A percentile compares a stretch with the other conserved stretches of the same genome.
These are phyloP conservation scores for Guaruba guarouba DNA, from an alignment of 2,113 vertebrate species.

Conservation along the genomic window DNA sequence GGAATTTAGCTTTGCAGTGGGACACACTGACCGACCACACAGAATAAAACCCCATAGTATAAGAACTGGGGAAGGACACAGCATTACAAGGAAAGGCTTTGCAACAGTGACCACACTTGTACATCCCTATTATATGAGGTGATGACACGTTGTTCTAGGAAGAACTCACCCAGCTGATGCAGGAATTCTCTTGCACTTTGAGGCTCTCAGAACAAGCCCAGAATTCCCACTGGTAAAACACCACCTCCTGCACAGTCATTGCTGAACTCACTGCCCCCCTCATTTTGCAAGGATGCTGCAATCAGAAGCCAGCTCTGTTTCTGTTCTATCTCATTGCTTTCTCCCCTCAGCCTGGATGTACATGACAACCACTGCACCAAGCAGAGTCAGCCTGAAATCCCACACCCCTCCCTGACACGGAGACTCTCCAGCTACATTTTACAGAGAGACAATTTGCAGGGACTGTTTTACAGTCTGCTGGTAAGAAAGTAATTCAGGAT, in stretches of 20 bases:
- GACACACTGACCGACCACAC: neutral
- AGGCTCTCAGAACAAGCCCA: neutral
- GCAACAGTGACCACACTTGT: neutral
- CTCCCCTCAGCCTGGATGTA: neutral
- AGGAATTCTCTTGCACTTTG: fast-evolving
- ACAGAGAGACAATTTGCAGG: neutral
- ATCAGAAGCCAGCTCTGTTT: neutral
- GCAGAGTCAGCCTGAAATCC: neutral
- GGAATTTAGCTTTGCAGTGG: neutral
- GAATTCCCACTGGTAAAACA: neutral
- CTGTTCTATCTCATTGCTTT: neutral
- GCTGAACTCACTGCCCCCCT: neutral
- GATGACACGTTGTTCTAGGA: neutral
- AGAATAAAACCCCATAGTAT: neutral
- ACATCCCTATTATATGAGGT: fast-evolving
- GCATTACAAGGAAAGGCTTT: neutral
- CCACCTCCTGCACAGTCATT: neutral
- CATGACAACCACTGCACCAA: neutral
- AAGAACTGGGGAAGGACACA: neutral
- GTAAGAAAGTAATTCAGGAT: neutral
- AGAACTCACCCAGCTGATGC: neutral
- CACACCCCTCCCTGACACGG: neutral
- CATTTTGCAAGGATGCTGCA: neutral
- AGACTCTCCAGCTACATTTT: neutral
- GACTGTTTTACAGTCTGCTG: neutral